These are phyloP conservation scores for Neosilurus mollespiculum DNA, from an alignment of 2,797 vertebrate genomes.

Conservation along the genomic window DNA sequence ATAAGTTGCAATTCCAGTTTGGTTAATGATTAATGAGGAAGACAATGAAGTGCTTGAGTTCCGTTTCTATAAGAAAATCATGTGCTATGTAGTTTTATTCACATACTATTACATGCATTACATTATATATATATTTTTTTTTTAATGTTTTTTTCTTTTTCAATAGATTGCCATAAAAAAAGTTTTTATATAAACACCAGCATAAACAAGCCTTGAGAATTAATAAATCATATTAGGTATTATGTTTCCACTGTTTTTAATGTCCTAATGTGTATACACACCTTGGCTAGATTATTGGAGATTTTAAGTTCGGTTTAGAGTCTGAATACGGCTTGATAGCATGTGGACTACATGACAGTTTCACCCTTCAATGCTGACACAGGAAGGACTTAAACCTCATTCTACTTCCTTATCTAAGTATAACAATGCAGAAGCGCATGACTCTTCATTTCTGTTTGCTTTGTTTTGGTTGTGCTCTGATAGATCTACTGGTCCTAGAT, in stretches of 20 bases:
- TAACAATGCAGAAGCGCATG: constrained; percentile 8
- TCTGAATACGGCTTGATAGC: background rate
- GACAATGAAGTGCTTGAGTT: background rate
- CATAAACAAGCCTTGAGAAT: background rate
- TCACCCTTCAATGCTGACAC: constrained; percentile 11
- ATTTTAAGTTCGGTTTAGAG: background rate
- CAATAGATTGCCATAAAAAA: background rate
- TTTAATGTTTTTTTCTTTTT: too few species aligned
- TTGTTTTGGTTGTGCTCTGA: background rate
- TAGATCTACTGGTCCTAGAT: background rate
- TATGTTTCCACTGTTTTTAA: background rate
- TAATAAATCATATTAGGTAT: background rate
- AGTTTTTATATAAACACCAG: background rate
- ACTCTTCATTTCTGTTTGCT: background rate
- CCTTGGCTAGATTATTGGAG: background rate
- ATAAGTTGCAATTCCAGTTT: constrained; percentile 27
- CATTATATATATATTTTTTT: too few species aligned
- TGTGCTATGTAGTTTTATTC: background rate
- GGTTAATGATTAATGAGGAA: constrained; percentile 44
- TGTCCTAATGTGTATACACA: background rate
- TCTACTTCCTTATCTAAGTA: constrained; percentile 39
- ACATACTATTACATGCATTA: too few species aligned
- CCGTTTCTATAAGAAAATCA: constrained; percentile 24
- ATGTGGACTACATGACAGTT: constrained; percentile 12
- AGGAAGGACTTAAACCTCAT: constrained; percentile 56